Conservation (phyloP, 2,888 invertebrate species). For the Hypselothyrea guttata region DNA sequence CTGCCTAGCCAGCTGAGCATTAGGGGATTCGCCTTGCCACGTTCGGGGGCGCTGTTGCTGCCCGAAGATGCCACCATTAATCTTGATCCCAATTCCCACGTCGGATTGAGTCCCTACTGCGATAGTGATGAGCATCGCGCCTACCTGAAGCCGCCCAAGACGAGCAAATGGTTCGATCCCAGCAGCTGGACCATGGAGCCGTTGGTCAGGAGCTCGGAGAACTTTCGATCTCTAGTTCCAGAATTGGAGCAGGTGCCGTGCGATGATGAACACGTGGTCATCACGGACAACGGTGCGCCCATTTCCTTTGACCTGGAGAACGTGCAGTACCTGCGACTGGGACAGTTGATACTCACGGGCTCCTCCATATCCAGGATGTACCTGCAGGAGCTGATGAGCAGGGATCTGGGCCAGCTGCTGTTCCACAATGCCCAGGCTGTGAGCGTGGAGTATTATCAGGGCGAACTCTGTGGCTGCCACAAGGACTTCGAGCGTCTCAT, state of each 20-base stretch:
- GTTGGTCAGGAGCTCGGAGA: background rate
- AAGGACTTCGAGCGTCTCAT: conserved; percentile 62
- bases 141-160: conserved; percentile 53
- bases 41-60: conserved; percentile 73
- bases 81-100: conserved; percentile 3
- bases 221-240: conserved; percentile 44
- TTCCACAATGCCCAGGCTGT: conserved; percentile 75
- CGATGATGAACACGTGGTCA: conserved; percentile 77
- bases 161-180: conserved; percentile 80
- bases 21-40: conserved; percentile 73
- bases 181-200: conserved; percentile 68
- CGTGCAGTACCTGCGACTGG: conserved; percentile 70
- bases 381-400: conserved; percentile 70
- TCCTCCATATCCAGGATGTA: conserved; percentile 71
- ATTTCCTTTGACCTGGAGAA: conserved; percentile 78
- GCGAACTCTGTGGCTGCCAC: conserved; percentile 80
- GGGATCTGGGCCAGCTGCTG: conserved; percentile 79
- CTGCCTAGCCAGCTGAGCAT: conserved; percentile 64
- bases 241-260: conserved; percentile 80
- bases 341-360: conserved; percentile 76
- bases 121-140: conserved; percentile 62
- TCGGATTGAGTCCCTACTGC: conserved; percentile 59
- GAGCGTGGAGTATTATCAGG: conserved; percentile 72
- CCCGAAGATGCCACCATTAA: conserved; percentile 66
- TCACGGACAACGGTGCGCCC: conserved; percentile 62